Conservation (phyloP, 35 echinoderm and acorn worm species). For the Diadema setosum region DNA sequence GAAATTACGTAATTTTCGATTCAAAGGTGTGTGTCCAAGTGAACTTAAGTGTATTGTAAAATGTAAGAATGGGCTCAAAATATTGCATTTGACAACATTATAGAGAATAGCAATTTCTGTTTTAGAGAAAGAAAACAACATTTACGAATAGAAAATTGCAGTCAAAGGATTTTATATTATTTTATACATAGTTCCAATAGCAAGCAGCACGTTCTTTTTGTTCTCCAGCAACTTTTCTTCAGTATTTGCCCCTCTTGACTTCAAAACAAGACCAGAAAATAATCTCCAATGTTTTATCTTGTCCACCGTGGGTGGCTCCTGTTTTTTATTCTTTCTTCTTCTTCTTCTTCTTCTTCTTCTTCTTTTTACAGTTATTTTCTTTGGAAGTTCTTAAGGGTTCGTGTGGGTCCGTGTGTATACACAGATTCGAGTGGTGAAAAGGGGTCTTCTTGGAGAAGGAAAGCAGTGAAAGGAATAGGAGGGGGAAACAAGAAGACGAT, state of each 20-base stretch:
- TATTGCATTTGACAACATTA: too few relatives aligned
- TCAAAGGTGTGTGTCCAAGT: too few relatives aligned
- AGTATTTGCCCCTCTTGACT: neutral
- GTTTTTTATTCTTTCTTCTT: neutral
- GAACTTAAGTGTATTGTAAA: too few relatives aligned
- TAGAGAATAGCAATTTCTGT: neutral
- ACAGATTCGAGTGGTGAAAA: too few relatives aligned
- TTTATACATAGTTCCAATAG: neutral
- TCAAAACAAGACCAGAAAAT: neutral
- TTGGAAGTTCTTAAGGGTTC: too few relatives aligned
- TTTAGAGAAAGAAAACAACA: neutral
- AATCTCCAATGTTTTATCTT: neutral
- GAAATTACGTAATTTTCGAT: too few relatives aligned
- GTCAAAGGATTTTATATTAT: neutral
- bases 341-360: neutral
- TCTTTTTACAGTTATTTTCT: too few relatives aligned
- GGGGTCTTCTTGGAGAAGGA: neutral
- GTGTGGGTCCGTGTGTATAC: neutral
- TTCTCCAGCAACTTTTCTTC: neutral
- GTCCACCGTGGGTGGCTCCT: neutral
- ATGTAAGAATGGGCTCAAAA: too few relatives aligned
- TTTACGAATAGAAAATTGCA: neutral
- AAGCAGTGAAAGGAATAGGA: neutral
- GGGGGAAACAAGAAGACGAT: neutral
- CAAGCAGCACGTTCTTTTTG: neutral